Base-by-base conservation (phyloP, 2,113 vertebrate genomes). In the Lampris megalopsis region DNA sequence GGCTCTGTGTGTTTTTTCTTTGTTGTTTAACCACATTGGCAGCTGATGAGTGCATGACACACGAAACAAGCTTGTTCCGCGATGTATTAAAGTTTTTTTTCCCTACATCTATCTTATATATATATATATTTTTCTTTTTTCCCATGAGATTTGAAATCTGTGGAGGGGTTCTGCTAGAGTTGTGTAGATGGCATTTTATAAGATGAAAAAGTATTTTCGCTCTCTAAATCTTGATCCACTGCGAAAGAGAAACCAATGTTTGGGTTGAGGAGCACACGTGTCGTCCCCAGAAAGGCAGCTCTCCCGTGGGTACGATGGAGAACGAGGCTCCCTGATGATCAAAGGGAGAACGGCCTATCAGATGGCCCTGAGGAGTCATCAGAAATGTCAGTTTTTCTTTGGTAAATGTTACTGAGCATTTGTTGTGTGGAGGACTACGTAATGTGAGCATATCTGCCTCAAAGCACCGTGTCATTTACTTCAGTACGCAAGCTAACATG, bases 281-380 rank as follows among this genome's bases (percentile, higher is more conserved):
- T 45, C 43, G 4, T 50, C 50, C 5, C 70, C 61, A 52, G 81
- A 66, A 74, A 83, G 67, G 54, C 73, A 77, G 73, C 67, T 65
- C 68, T 86, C 58, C 67, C 4, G 35, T 74, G 63, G 83, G 78
- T 73, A 68, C 80, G 73, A 81, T 79, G 86, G 80, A 35, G 74
- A 85, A 66, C 73, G 36, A 60, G 53, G 71, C 10, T 68, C 56
- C 58, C 52, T 53, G n/a, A 63, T 65, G 64, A 57, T 71, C 52
- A 41, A 4, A 67, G 43, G 43, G 36, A 56, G 58, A 42, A 53
- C 62, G 65, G 69, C 76, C 67, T 71, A 64, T 80, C 63, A 62
- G 35, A 70, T 58, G 6, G 59, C 64, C 69, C 77, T 9, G 2
- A 57, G 71, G 84, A 76, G 62, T 75, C 47, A 45, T 78, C 52